Percentiles rank a stretch among this genome's conserved stretches.
Conservation (phyloP, 2,113 vertebrate genomes). For the Phycodurus eques region DNA sequence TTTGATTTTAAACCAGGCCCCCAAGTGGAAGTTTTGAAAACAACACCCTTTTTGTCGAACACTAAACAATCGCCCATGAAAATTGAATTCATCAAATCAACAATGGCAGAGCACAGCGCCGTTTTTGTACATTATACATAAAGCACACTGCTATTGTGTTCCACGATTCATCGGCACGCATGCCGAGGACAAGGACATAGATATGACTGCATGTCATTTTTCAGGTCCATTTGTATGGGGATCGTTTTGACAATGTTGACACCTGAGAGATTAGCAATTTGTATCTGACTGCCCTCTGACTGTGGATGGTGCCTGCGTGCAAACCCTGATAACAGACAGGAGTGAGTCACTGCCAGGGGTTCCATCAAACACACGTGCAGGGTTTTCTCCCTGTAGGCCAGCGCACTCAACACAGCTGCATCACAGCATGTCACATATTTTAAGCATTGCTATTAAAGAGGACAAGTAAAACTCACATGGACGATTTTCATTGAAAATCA, state of each 20-base stretch:
- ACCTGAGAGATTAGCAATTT: slow-evolving; percentile 23
- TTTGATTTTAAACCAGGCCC: not conserved
- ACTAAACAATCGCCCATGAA: too few relatives aligned
- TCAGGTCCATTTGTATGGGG: not conserved
- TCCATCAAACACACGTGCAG: slow-evolving; percentile 72
- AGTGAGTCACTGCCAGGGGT: slow-evolving; percentile 75
- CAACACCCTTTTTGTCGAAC: not conserved
- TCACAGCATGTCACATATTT: slow-evolving; percentile 29
- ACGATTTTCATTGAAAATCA: slow-evolving; percentile 22
- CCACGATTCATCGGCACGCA: too few relatives aligned
- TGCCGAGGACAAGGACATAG: not conserved
- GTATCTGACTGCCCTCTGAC: slow-evolving; percentile 30
- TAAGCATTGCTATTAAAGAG: not conserved
- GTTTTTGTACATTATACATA: not conserved
- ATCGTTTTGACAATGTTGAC: not conserved
- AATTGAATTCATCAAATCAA: not conserved
- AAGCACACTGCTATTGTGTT: too few relatives aligned
- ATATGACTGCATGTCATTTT: not conserved
- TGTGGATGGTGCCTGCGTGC: slow-evolving; percentile 36
- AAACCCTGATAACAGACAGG: slow-evolving; percentile 52
- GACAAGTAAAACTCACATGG: slow-evolving; percentile 18
- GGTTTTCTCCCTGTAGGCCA: slow-evolving; percentile 43
- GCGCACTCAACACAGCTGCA: slow-evolving; percentile 56
- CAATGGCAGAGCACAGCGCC: not conserved
- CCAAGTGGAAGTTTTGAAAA: not conserved